These are phyloP conservation scores for Troglohyphantes excavatus DNA, from an alignment of 2,888 invertebrate species.

Conservation along the genomic window DNA sequence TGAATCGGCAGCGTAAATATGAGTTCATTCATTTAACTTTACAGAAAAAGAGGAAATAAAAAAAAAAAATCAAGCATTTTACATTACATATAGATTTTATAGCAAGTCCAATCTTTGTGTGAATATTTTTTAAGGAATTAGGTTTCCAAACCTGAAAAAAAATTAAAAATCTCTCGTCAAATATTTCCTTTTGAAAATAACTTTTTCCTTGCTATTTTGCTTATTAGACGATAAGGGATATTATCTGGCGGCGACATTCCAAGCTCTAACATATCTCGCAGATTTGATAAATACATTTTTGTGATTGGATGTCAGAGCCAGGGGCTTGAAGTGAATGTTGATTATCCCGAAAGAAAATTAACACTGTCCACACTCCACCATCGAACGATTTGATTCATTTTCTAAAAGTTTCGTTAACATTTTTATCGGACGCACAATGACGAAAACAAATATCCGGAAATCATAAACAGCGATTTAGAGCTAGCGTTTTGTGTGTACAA, in stretches of 20 bases:
- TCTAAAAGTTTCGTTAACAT: slow-evolving; percentile 25
- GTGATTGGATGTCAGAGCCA: slow-evolving; percentile 38
- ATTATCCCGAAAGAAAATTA: slow-evolving; percentile 18
- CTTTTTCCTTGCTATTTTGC: neutral
- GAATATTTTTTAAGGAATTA: too few species aligned
- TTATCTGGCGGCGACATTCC: neutral
- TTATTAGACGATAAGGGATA: neutral
- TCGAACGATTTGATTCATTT: slow-evolving; percentile 24
- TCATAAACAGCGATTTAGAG: slow-evolving; percentile 39
- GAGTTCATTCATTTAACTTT: too few species aligned
- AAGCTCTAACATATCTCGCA: neutral
- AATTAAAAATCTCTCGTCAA: neutral
- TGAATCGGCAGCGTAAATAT: too few species aligned
- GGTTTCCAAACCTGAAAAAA: too few species aligned
- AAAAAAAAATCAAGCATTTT: too few species aligned
- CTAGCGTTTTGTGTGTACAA: slow-evolving; percentile 17
- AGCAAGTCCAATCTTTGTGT: too few species aligned
- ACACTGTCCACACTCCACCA: slow-evolving; percentile 5
- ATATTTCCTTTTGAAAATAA: neutral
- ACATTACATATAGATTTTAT: too few species aligned
- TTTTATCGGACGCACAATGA: slow-evolving; percentile 39
- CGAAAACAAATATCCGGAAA: slow-evolving; percentile 60
- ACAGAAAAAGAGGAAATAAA: too few species aligned
- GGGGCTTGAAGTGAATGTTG: slow-evolving; percentile 19
- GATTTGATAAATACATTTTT: slow-evolving; percentile 48